Base-by-base conservation (phyloP, 2,113 vertebrate genomes). In the Phocoena sinus region DNA sequence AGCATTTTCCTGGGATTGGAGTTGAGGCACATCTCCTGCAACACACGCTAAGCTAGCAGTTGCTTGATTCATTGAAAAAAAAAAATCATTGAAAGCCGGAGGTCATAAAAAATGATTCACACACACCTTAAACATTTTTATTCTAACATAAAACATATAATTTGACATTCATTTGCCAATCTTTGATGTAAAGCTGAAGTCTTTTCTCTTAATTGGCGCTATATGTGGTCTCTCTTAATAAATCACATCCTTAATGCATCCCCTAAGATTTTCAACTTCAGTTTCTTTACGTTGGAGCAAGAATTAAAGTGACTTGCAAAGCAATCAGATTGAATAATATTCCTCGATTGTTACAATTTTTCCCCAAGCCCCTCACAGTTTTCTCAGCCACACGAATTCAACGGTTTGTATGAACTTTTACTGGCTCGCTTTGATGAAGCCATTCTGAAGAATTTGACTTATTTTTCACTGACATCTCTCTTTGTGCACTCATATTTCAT, bases 91-190 rank as follows among this genome's bases (percentile, higher is more conserved):
- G 74, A 92, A 97, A 92, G 28, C n/a, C 76, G 38, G 50, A 18
- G 56, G 15, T 95, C 94, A 90, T 96, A 94, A 95, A 95, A 96
- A 89, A 76, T 97, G 96, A 97, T 96, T 95, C 65, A 94, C 94
- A 73, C 0, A 12, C 36, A 23, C 15, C 47, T 84, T 95, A 76
- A 96, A 83, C 68, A 90, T 85, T 95, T 97, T 94, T 71, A 94
- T 96, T 96, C 96, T 96, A 96, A 92, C 31, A 71, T 96, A 97
- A 97, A 97, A 88, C 58, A 81, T 87, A 95, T 88, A 93, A 97
- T 95, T 95, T 96, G 95, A 50, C 80, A 84, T 95, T 97, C 73
- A 96, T 96, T 97, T 97, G 58, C 83, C 90, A 76, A 91, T 96
- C 81, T 97, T 89, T 95, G 93, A 93, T 94, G 88, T 88, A 97